Evolutionary conservation across 2,888 invertebrate species (phyloP).

Genomic region (Magallana nippona): DNA sequence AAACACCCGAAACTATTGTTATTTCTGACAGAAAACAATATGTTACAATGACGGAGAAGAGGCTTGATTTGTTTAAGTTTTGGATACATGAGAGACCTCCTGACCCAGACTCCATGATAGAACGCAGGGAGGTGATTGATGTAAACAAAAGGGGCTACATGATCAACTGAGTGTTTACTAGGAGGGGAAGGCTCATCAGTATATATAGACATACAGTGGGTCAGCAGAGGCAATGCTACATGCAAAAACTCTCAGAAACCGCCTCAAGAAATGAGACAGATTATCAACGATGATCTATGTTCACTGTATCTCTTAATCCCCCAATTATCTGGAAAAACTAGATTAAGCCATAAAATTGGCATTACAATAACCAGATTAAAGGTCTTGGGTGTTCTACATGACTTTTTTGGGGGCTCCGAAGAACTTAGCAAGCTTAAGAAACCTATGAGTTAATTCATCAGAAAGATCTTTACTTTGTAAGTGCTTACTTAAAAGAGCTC

Average conservation of each 20-base stretch:
- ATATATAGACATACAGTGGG: slow-evolving; percentile 5
- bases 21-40: slow-evolving; percentile 29
- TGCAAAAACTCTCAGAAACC: background rate
- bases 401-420: too few relatives aligned
- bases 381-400: background rate
- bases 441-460: too few relatives aligned
- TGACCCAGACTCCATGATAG: slow-evolving; percentile 25
- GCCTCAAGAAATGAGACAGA: background rate
- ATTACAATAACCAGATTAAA: slow-evolving; percentile 10
- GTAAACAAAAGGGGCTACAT: slow-evolving; percentile 17
- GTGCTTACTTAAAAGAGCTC: too few relatives aligned
- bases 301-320: background rate
- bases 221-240: background rate
- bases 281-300: background rate
- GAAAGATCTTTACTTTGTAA: too few relatives aligned
- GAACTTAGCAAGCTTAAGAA: too few relatives aligned
- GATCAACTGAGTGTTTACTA: slow-evolving; percentile 18
- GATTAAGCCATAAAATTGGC: slow-evolving; percentile 8
- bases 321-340: background rate
- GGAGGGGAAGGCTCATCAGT: background rate
- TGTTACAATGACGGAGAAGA: background rate
- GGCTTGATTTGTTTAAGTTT: slow-evolving; percentile 31
- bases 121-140: slow-evolving; percentile 25
- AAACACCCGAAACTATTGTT: slow-evolving; percentile 32
- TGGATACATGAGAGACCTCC: slow-evolving; percentile 17